Evolutionary conservation across 2,888 invertebrate genomes (phyloP).

Genomic region (Holacanthella duospinosa): DNA sequence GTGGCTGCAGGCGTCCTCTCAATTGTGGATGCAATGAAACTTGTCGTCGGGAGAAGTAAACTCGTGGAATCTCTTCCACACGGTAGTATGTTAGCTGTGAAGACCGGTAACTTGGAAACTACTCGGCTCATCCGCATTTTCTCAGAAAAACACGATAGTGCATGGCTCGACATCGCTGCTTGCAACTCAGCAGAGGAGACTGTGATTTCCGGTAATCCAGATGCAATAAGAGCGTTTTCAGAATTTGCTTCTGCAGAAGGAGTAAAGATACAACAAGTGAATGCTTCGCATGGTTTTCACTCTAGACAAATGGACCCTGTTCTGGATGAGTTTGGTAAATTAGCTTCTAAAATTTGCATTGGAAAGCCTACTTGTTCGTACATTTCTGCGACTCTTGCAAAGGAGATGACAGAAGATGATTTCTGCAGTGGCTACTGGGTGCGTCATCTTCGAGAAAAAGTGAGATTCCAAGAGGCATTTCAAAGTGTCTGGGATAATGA

Average conservation of each 20-base stretch:
- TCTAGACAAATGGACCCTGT: constrained; percentile 23
- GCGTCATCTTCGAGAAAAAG: constrained; percentile 23
- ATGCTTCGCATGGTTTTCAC: constrained; percentile 23
- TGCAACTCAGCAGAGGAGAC: constrained; percentile 21
- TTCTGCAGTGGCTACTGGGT: constrained; percentile 21
- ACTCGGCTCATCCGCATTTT: constrained; percentile 9
- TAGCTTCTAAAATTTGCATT: neutral
- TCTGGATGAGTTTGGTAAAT: constrained; percentile 15
- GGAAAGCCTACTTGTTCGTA: constrained; percentile 8
- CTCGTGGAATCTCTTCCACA: constrained; percentile 17
- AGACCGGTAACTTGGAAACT: constrained; percentile 2
- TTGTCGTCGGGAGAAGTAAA: constrained; percentile 22
- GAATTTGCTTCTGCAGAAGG: constrained; percentile 9
- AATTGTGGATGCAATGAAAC: constrained; percentile 20
- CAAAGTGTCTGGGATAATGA: constrained; percentile 5
- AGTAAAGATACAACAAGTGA: constrained; percentile 14
- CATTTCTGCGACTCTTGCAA: constrained; percentile 18
- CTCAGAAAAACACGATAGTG: neutral
- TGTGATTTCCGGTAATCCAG: constrained; percentile 10
- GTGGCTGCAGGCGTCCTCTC: constrained; percentile 19
- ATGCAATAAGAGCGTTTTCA: constrained; percentile 13
- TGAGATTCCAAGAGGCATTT: constrained; percentile 20
- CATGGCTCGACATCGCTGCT: constrained; percentile 23
- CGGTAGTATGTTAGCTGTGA: constrained; percentile 18
- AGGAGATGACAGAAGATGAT: constrained; percentile 12